phyloP scores from a whole-genome alignment of 2,797 vertebrate species.

The Cyclopterus lumpus region DNA sequence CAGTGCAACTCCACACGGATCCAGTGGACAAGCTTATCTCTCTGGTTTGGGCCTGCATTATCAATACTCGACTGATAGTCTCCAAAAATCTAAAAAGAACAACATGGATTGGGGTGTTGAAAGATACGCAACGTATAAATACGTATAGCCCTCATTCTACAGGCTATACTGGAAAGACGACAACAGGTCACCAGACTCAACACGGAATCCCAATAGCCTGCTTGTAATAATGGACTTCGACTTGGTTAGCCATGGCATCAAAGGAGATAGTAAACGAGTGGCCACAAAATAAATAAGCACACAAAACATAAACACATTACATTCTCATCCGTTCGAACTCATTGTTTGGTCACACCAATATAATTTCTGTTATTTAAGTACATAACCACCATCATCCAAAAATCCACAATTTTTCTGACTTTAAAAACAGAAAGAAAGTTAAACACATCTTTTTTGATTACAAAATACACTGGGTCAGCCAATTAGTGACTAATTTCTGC shows the following conservation, averaged over 20 bases:
- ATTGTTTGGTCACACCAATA: constrained; percentile 81
- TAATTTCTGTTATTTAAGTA: constrained; percentile 59
- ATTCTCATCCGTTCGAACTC: constrained; percentile 69
- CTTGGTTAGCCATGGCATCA: constrained; percentile 57
- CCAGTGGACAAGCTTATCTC: constrained; percentile 72
- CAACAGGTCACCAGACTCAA: constrained; percentile 52
- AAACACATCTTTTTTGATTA: constrained; percentile 71
- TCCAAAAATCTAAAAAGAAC: constrained; percentile 44
- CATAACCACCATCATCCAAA: constrained; percentile 30
- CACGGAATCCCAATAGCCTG: constrained; percentile 39
- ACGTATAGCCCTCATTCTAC: constrained; percentile 32
- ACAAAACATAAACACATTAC: constrained; percentile 70
- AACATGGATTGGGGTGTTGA: constrained; percentile 35
- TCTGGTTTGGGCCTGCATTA: constrained; percentile 70
- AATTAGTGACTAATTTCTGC: constrained; percentile 47
- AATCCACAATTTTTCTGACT: constrained; percentile 49
- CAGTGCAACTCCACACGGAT: constrained; percentile 66
- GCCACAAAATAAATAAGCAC: constrained; percentile 83
- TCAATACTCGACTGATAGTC: constrained; percentile 56
- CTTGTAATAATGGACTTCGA: constrained; percentile 45
- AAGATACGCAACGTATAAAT: constrained; percentile 57
- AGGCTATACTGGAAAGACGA: constrained; percentile 31
- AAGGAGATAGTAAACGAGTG: constrained; percentile 69
- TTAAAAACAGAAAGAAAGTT: constrained; percentile 53
- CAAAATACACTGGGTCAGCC: constrained; percentile 73